Evolutionary conservation across 2,797 vertebrate genomes (phyloP), one percentile per base, ranked within the genome.

Genomic region (Arremon aurantiirostris): DNA sequence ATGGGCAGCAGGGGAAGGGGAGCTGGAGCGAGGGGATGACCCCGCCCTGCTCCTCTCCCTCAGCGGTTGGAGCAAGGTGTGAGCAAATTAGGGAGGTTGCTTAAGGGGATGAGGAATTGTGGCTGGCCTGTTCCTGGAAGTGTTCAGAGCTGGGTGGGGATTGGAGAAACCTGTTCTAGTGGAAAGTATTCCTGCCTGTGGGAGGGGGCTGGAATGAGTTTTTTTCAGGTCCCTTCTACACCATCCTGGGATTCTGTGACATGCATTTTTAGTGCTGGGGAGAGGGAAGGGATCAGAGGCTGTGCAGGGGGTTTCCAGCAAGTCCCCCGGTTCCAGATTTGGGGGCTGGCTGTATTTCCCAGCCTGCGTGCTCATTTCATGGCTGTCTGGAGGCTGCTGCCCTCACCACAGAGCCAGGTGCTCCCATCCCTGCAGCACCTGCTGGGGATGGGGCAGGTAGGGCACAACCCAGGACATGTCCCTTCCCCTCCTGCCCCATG

Each of bases 391-490:
- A 47, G 47, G 76, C 60, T 78, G 39, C 69, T 79, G 68, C 35
- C 42, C 5, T 57, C 19, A 0, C 66, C 4, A 3, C 2, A 1
- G 39, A 32, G n/a, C 30, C 3, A 2, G 22, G 37, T 27, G 8
- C 16, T 86, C 35, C 65, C 59, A 44, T 46, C 28, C 20, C 39
- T 55, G 32, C 46, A 35, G 35, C 15, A 21, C 6, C 55, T 0
- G 0, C 10, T 56, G 47, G 37, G 68, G 15, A 76, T 0, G 0
- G 23, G 34, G 23, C 24, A 42, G 65, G 37, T 32, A 3, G 5
- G 23, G 15, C 61, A 32, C 0, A 5, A 15, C 14, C 59, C 42
- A 26, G 18, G 28, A 14, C 56, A 4, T 5, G 14, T 60, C 68
- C 82, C 37, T 68, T 86, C 68, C 19, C 56, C 70, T 46, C 37